Base-by-base conservation (phyloP, 2,113 vertebrate species). In the Leucoraja erinaceus region DNA sequence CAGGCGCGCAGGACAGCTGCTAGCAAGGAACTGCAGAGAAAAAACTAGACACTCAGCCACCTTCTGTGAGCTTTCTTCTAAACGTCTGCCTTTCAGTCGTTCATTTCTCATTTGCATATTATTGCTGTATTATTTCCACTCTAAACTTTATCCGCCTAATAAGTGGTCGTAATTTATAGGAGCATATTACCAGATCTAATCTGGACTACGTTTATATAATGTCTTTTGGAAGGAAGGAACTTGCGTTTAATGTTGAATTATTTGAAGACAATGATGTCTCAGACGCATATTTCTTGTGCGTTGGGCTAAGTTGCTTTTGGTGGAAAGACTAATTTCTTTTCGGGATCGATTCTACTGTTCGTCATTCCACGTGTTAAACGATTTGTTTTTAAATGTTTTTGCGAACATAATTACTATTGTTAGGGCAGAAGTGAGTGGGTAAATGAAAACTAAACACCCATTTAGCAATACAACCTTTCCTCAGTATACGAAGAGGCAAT, bases 1-100 rank as follows among this genome's bases (percentile, higher is more conserved):
- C 95, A 94, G 94, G 95, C 91, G 95, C 94, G 81, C 72, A 78
- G 86, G 83, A 93, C 94, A 94, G 93, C 94, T 94, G 92, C 92
- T 77, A n/a, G 92, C 72, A 72, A 93, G 92, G 92, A 93, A 93
- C 92, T 94, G 93, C 93, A 94, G 91, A 91, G 79, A 72, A 28
- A 66, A 90, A 72, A 72, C 63, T 70, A 72, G 88, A 70, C 31
- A 91, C 88, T 91, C 31, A 91, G 31, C 63, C 66, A 91, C 88
- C 88, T 91, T 72, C 66, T 70, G 88, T 91, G 88, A 33, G 88
- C 66, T 91, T 90, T 68, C 63, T 90, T 90, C 63, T 25, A 25
- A 91, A 72, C 33, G 63, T 72, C 88, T 91, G 61, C 66, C 88
- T 72, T 25, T 70, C 88, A 38, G 10, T 91, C 88, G 16, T 70